These are phyloP conservation scores for Myotis brandtii DNA, from an alignment of 2,113 vertebrate genomes.

Conservation along the genomic window DNA sequence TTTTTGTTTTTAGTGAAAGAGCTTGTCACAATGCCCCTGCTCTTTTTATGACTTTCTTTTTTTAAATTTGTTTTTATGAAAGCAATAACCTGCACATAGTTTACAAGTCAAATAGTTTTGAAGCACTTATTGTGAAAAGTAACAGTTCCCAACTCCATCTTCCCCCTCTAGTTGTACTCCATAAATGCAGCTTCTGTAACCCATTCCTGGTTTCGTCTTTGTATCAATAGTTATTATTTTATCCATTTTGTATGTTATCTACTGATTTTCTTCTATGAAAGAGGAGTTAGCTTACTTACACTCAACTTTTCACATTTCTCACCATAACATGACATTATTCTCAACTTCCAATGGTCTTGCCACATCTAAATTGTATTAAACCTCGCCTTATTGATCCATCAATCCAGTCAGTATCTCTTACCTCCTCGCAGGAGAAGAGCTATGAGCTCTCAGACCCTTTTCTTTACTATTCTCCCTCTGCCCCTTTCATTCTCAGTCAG, in stretches of 20 bases:
- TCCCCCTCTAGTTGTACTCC: neutral
- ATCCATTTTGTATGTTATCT: neutral
- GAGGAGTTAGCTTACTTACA: neutral
- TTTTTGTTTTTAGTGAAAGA: constrained; percentile 57
- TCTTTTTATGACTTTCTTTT: constrained; percentile 15
- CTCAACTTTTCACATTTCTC: neutral
- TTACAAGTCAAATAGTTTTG: constrained; percentile 4
- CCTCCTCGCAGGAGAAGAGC: neutral
- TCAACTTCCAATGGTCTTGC: neutral
- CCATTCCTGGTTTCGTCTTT: neutral
- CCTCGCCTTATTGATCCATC: neutral
- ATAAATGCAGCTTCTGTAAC: neutral
- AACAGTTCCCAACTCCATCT: neutral
- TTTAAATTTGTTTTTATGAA: neutral
- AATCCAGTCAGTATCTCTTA: neutral
- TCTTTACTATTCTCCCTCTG: neutral
- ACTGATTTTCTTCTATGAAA: constrained; percentile 18
- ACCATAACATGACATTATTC: neutral
- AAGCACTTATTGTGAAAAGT: neutral
- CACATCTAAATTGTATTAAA: neutral
- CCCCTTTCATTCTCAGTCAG: neutral
- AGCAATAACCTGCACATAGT: neutral
- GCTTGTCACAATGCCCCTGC: neutral
- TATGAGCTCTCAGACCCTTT: neutral
- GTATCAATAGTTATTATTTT: neutral